Percentiles rank a stretch among this genome's conserved stretches.
Conservation (phyloP, 2,888 invertebrate genomes). For the Nasonia oneida region DNA sequence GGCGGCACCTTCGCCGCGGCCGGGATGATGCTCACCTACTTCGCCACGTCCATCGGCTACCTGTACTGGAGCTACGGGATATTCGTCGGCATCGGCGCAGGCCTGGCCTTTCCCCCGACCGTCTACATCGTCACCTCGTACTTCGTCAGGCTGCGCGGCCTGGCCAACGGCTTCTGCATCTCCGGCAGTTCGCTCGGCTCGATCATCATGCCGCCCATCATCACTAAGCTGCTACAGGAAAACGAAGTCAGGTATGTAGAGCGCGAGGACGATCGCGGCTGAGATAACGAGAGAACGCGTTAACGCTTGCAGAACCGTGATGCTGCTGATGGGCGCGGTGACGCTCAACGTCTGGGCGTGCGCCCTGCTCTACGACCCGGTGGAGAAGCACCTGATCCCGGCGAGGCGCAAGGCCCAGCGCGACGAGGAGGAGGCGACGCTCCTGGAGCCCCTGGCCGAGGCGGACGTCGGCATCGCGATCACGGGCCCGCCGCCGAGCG, state of each 20-base stretch:
- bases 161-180: slow-evolving; percentile 93
- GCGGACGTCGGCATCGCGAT: slow-evolving; percentile 68
- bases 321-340: slow-evolving; percentile 89
- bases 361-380: slow-evolving; percentile 91
- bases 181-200: slow-evolving; percentile 93
- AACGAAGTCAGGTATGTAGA: slow-evolving; percentile 86
- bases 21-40: slow-evolving; percentile 92
- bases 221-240: slow-evolving; percentile 85
- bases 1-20: slow-evolving; percentile 91
- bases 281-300: too few species aligned
- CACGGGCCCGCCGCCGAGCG: slow-evolving; percentile 66
- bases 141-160: slow-evolving; percentile 88
- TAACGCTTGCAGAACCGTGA: slow-evolving; percentile 84
- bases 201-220: slow-evolving; percentile 90
- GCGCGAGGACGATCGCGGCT: too few species aligned
- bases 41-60: slow-evolving; percentile 88
- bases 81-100: slow-evolving; percentile 91
- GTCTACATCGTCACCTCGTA: slow-evolving; percentile 94
- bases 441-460: slow-evolving; percentile 52
- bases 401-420: neutral
- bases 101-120: slow-evolving; percentile 92
- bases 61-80: slow-evolving; percentile 90
- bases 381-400: slow-evolving; percentile 87
- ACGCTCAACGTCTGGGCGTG: slow-evolving; percentile 92
- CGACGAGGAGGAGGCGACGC: slow-evolving; percentile 37